A percentile compares a stretch with the other conserved stretches of the same genome.
Conservation (phyloP, 2,797 vertebrate genomes). For the Hydrophis major region DNA sequence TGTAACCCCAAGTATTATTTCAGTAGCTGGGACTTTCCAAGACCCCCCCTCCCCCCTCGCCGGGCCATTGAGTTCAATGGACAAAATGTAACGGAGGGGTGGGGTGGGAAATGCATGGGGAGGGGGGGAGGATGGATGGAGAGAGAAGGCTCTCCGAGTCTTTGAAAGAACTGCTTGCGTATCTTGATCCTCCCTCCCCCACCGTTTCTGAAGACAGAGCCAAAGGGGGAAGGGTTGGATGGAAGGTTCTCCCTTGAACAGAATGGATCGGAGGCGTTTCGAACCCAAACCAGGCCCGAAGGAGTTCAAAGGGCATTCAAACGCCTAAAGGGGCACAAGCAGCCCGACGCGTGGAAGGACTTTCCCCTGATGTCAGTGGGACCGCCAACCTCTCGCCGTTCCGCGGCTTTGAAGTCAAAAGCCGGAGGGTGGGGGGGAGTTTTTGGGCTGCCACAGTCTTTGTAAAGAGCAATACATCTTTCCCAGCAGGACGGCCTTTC, state of each 20-base stretch:
- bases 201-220: not conserved
- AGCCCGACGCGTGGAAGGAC: not conserved
- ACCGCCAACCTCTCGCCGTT: not conserved
- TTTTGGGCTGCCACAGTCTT: not conserved
- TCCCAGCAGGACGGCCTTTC: not conserved
- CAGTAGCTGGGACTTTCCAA: not conserved
- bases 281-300: not conserved
- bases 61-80: not conserved
- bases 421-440: not conserved
- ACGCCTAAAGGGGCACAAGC: not conserved
- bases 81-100: not conserved
- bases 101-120: not conserved
- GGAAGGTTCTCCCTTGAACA: not conserved
- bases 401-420: not conserved
- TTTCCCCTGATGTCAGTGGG: not conserved
- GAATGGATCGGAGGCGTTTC: not conserved
- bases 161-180: not conserved
- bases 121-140: too few species aligned
- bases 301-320: not conserved
- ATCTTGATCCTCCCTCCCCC: not conserved
- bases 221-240: not conserved
- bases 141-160: not conserved
- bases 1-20: not conserved
- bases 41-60: not conserved
- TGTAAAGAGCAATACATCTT: not conserved